Conservation (phyloP, 2,797 vertebrate genomes). For the Silurus aristotelis region DNA sequence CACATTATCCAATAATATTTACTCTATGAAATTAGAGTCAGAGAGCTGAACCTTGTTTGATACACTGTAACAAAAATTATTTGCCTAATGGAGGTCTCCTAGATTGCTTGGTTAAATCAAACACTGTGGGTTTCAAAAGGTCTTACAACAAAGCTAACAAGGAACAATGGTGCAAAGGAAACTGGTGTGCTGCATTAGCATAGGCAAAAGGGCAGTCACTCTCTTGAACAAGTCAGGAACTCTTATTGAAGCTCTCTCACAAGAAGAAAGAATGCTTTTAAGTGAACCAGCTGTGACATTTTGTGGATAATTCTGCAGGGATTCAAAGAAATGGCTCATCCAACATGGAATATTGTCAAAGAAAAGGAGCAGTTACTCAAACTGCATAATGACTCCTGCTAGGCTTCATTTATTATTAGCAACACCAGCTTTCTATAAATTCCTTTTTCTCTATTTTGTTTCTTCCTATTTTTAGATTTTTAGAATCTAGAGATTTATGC, state of each 20-base stretch:
- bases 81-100: slow-evolving; percentile 26
- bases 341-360: background rate
- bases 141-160: slow-evolving; percentile 26
- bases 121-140: slow-evolving; percentile 29
- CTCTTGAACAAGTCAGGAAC: slow-evolving; percentile 38
- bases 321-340: background rate
- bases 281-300: slow-evolving; percentile 31
- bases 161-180: slow-evolving; percentile 7
- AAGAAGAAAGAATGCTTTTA: slow-evolving; percentile 36
- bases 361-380: background rate
- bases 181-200: slow-evolving; percentile 26
- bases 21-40: slow-evolving; percentile 36
- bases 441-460: background rate
- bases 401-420: background rate
- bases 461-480: background rate
- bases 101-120: slow-evolving; percentile 32
- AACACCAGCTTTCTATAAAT: background rate
- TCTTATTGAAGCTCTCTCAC: slow-evolving; percentile 28
- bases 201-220: slow-evolving; percentile 32
- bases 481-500: background rate
- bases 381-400: background rate
- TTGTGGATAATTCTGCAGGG: slow-evolving; percentile 7
- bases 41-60: slow-evolving; percentile 19
- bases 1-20: slow-evolving; percentile 31
- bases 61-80: slow-evolving; percentile 10